phyloP scores from a whole-genome alignment of 2,113 vertebrate genomes.

The Phalacrocorax carbo region DNA sequence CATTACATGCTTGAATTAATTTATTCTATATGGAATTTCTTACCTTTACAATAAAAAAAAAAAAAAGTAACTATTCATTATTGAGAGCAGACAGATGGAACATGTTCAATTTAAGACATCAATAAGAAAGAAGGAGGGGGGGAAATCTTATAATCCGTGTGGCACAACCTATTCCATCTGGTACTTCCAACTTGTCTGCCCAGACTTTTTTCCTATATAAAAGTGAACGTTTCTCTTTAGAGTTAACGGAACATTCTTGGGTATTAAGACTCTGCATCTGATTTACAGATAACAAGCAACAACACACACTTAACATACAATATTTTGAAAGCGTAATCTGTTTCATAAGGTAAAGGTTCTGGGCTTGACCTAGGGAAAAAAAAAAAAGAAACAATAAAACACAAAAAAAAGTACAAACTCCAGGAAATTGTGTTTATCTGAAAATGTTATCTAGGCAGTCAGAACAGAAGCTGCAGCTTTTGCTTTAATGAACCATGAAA shows the following conservation, averaged over 20 bases:
- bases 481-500: constrained; percentile 67
- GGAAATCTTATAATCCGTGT: constrained; percentile 73
- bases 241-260: constrained; percentile 74
- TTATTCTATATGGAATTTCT: constrained; percentile 78
- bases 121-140: constrained; percentile 67
- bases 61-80: constrained; percentile 76
- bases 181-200: constrained; percentile 76
- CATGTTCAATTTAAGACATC: constrained; percentile 80
- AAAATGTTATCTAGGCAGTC: constrained; percentile 60
- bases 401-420: constrained; percentile 1
- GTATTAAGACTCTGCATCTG: constrained; percentile 69
- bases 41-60: constrained; percentile 75
- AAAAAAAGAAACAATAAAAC: neutral
- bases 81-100: constrained; percentile 80
- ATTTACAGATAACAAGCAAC: constrained; percentile 74
- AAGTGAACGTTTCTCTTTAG: constrained; percentile 73
- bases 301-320: constrained; percentile 61
- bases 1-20: constrained; percentile 82
- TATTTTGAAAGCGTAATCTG: constrained; percentile 63
- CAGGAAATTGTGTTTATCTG: constrained; percentile 61
- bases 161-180: constrained; percentile 78
- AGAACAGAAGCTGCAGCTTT: constrained; percentile 64
- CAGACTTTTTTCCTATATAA: constrained; percentile 79
- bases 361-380: constrained; percentile 44
- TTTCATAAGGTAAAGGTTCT: constrained; percentile 60